Evolutionary conservation across 2,797 vertebrate species (phyloP), one percentile per base, ranked within the genome.

Genomic region (Sebastes minor): DNA sequence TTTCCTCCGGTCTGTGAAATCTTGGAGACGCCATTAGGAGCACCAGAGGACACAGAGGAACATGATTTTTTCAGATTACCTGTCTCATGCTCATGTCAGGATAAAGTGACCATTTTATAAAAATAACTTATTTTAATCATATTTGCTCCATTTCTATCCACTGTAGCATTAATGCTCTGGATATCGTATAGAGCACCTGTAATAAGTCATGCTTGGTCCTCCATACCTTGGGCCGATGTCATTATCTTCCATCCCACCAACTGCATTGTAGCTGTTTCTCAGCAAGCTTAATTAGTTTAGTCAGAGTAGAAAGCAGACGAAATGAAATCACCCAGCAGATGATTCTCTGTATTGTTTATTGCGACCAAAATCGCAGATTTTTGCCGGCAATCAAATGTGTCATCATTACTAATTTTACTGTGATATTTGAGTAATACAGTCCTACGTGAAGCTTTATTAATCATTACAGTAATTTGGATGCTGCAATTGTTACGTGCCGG

Each of bases 321-420:
- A 78, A 20, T 33, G 8, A 63, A 53, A 81, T 1, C 59, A 33
- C 49, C 9, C 3, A 80, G 23, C 8, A 71, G 69, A 78, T 28
- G 42, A 78, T 74, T 73, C 63, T 74, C 59, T 56, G 9, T 11
- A 42, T 65, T 68, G 16, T 76, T 74, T 46, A n/a, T 60, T 66
- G 27, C 56, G 74, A 6, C 49, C n/a, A 53, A 23, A 63, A 0
- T 2, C 38, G 56, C 42, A 23, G 7, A 67, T 63, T 76, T 56
- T 61, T 78, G 6, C 9, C 66, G 28, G 52, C 60, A 68, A 42
- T 56, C 2, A 8, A 64, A 71, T 70, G 66, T 84, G 82, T 91
- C 86, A 90, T 87, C 22, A 56, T 28, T 22, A 18, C 84, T 76
- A 74, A 88, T 87, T 87, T 76, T 64, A 70, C 49, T 16, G 9